Evolutionary conservation across 2,797 vertebrate species (phyloP), one percentile per base, ranked within the genome.

Genomic region (Knipowitschia caucasica): DNA sequence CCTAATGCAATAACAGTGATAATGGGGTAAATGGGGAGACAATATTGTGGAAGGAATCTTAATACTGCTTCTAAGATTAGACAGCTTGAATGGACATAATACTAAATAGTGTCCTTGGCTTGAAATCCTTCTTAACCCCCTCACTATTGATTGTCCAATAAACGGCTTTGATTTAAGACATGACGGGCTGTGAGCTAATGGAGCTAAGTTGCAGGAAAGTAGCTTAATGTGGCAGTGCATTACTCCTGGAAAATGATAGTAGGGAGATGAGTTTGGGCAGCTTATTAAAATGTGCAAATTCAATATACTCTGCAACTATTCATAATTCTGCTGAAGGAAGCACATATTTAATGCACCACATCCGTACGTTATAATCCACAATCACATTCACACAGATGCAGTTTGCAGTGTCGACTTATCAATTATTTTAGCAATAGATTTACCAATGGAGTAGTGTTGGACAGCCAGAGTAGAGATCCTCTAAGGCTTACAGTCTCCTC

Each of bases 381-480:
- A 47, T 69, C 60, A 12, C 2, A 27, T 18, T 54, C 36, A 64
- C 18, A 47, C 23, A 20, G 21, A 2, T 21, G 18, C 27, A 49
- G 18, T 4, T 11, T 3, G 6, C 6, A 14, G 17, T 31, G 7
- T 12, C 3, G 10, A 47, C 5, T 30, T 4, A 33, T 31, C 1
- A 5, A 1, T 31, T 11, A 3, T 33, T 3, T 4, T 49, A 23
- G 15, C 14, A 7, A 18, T 24, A 6, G 12, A 24, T 86, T 95
- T 98, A 98, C 96, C 96, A 92, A 69, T 56, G 81, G 89, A 8
- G 81, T 88, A 55, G 88, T 91, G 17, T 2, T 46, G 68, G 86
- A 86, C 60, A 89, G 88, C 86, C 90, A 83, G 73, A 89, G 82
- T 80, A 91, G 90, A 52, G 92, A 93, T 70, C 93, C 93, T 83